Conservation (phyloP, 2,888 invertebrate genomes). For the Malthinus seriepunctatus region DNA sequence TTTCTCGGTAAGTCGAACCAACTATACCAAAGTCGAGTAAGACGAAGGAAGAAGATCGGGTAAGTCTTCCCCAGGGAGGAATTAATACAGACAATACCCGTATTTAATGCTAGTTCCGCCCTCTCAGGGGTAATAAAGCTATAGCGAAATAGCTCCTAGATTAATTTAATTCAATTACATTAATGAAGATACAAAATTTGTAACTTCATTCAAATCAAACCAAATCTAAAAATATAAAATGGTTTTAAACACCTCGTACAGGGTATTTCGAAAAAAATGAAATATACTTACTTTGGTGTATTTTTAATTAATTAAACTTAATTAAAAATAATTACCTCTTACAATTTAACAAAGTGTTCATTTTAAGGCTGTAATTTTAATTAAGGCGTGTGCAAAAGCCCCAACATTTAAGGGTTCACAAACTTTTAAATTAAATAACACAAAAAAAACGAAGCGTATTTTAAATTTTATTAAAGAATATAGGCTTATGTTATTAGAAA, state of each 20-base stretch:
- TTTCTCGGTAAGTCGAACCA: constrained; percentile 30
- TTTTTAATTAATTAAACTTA: too few relatives aligned
- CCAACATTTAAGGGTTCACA: background rate
- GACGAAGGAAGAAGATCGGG: constrained; percentile 40
- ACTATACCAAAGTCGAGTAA: constrained; percentile 33
- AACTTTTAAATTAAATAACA: constrained; percentile 3
- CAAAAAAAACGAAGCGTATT: constrained; percentile 18
- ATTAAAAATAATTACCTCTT: background rate
- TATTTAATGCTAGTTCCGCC: constrained; percentile 47
- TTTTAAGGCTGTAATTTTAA: background rate
- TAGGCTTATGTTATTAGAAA: constrained; percentile 36
- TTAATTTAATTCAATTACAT: constrained; percentile 62
- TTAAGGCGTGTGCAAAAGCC: background rate
- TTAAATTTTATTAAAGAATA: constrained; percentile 32
- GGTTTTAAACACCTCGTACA: too few relatives aligned
- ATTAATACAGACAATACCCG: constrained; percentile 52
- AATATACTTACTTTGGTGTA: too few relatives aligned
- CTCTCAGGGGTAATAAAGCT: constrained; percentile 49
- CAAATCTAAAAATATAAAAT: constrained; percentile 27
- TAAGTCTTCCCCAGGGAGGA: constrained; percentile 51
- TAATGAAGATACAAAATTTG: constrained; percentile 61
- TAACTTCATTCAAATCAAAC: constrained; percentile 43
- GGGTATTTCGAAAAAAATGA: too few relatives aligned
- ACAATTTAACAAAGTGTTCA: background rate
- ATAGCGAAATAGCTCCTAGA: constrained; percentile 52